phyloP scores from a whole-genome alignment of 2,113 vertebrate species.

The Nannospalax galili region DNA sequence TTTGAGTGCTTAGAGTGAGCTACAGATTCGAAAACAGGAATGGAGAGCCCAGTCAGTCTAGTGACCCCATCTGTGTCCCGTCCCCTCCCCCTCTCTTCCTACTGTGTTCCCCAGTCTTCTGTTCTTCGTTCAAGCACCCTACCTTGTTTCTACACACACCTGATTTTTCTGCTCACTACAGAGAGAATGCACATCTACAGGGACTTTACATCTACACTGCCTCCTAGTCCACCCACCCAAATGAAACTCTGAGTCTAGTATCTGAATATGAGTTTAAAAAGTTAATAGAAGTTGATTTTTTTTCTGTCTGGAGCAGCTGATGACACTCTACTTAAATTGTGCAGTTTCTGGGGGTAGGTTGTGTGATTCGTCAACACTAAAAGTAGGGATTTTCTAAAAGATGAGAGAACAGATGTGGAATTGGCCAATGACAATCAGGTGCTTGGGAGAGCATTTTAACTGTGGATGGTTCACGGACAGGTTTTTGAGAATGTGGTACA shows the following conservation, averaged over 20 bases:
- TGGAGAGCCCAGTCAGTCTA: neutral
- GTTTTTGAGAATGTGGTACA: neutral
- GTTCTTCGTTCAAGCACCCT: neutral
- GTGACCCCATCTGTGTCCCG: neutral
- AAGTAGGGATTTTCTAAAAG: neutral
- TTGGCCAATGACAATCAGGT: neutral
- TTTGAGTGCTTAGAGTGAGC: neutral
- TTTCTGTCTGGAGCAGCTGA: neutral
- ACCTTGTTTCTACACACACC: neutral
- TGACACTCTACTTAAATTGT: neutral
- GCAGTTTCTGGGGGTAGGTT: neutral
- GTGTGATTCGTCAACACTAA: neutral
- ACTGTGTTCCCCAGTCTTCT: neutral
- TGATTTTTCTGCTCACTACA: neutral
- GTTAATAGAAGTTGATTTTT: neutral
- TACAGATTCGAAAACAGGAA: neutral
- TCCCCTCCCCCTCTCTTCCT: neutral
- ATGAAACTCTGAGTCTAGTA: neutral
- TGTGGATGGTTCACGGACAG: neutral
- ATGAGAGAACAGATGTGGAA: neutral
- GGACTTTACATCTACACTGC: neutral
- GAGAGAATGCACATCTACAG: neutral
- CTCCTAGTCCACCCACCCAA: neutral
- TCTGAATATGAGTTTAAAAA: neutral
- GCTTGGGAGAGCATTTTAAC: neutral